Percentiles rank a stretch among this genome's conserved stretches.
Conservation (phyloP, 2,113 vertebrate genomes). For the Melanostigma gelatinosum region DNA sequence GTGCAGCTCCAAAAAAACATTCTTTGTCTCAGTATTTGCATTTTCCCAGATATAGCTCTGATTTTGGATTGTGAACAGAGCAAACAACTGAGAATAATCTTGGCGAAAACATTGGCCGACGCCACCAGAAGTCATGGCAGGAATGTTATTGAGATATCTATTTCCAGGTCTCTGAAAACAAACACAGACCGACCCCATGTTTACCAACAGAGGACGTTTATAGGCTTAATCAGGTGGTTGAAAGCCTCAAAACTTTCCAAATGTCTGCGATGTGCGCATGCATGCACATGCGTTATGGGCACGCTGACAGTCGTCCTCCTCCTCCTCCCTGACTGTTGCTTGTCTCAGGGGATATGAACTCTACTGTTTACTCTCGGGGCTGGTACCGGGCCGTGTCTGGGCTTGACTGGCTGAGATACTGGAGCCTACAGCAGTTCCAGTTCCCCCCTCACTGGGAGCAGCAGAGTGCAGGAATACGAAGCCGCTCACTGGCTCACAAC, state of each 20-base stretch:
- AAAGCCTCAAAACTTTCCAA: constrained; percentile 65
- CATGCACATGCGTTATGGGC: constrained; percentile 67
- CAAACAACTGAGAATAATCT: constrained; percentile 67
- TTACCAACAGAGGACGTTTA: constrained; percentile 71
- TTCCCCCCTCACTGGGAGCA: constrained; percentile 43
- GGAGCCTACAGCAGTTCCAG: constrained; percentile 52
- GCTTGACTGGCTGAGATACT: constrained; percentile 72
- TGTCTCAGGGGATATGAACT: constrained; percentile 71
- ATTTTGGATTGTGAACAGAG: constrained; percentile 46
- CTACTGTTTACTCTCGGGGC: constrained; percentile 76
- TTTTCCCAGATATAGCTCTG: constrained; percentile 10
- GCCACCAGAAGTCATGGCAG: constrained; percentile 45
- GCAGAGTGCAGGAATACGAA: constrained; percentile 53
- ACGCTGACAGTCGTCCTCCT: constrained; percentile 18
- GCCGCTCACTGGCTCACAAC: constrained; percentile 35
- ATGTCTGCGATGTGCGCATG: constrained; percentile 59
- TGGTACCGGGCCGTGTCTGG: constrained; percentile 76
- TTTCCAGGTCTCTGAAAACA: constrained; percentile 65
- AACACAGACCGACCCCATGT: constrained; percentile 66
- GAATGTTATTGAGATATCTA: constrained; percentile 75
- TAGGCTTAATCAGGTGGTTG: constrained; percentile 67
- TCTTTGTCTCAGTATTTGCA: neutral
- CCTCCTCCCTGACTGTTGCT: constrained; percentile 51
- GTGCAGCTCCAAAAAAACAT: neutral
- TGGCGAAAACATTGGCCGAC: constrained; percentile 45